Base-by-base conservation (phyloP, 1,140 invertebrate genomes). In the Stenopsyche tienmushanensis region DNA sequence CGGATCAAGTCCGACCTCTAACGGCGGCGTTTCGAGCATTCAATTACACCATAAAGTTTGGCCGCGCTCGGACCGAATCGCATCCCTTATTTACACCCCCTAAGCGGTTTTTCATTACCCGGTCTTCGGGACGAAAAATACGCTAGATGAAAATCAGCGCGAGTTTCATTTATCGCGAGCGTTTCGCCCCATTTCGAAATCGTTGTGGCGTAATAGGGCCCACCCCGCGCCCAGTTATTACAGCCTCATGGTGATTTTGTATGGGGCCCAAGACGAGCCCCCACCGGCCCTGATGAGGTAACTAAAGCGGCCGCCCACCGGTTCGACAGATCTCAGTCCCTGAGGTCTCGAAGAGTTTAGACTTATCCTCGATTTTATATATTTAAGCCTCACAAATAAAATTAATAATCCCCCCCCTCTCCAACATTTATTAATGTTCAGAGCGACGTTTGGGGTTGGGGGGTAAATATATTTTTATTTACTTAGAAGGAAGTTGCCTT, bases 191-290 rank as follows among this genome's bases (percentile, higher is more conserved):
- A 42, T 57, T 57, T 41, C 54, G 17, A 57, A 39, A 57, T 57
- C 54, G 54, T n/a, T n/a, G n/a, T n/a, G n/a, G n/a, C n/a, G n/a
- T 42, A 57, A 57, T 57, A 57, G 54, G 39, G 17, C 54, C 54
- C 5, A 15, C 8, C 24, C 15, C 50, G 21, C 21, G 34, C 34
- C 39, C 34, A 8, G 50, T 42, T 57, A 42, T 57, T 57, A 57
- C 54, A 13, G 17, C 54, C 21, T 15, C 21, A 49, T 18, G 21
- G 3, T 21, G 15, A 49, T 21, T 21, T 20, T 10, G 5, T 13
- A 34, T 34, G 13, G n/a, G n/a, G 13, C 29, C 50, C 3, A 2
- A 17, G 7, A 50, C 7, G 49, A 50, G 8, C 23, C 49, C 49
- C 49, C 7, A 10, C 49, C 21, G n/a, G 10, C 10, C 18, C 50